Percentiles rank a stretch among this genome's conserved stretches.
Conservation (phyloP, 2,888 invertebrate species). For the Cordilura impudica region DNA sequence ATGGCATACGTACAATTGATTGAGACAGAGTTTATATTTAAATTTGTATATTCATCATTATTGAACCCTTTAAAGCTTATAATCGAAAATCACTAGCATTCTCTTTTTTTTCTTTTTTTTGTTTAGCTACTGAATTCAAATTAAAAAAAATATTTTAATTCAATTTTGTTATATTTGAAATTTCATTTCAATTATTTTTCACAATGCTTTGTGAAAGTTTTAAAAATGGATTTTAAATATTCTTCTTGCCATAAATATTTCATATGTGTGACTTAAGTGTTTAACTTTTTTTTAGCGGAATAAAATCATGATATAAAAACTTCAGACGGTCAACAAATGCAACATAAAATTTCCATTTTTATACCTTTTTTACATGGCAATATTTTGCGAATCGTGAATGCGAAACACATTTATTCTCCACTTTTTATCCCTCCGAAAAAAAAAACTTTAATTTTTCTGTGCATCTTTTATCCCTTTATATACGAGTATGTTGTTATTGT, state of each 20-base stretch:
- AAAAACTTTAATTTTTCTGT: background rate
- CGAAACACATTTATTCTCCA: background rate
- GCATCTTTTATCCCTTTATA: background rate
- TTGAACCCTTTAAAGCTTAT: no score
- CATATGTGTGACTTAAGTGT: background rate
- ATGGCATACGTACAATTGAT: no score
- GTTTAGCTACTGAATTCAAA: no score
- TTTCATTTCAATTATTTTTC: no score
- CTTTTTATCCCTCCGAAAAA: background rate
- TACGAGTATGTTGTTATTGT: background rate
- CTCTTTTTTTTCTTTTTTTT: no score
- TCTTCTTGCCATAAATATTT: conserved; percentile 7
- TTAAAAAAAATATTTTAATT: no score
- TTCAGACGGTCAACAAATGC: conserved; percentile 16
- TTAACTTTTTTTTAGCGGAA: background rate
- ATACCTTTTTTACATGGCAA: background rate
- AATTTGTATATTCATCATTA: no score
- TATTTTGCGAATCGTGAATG: conserved; percentile 10
- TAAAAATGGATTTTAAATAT: background rate
- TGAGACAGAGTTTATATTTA: no score
- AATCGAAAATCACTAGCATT: no score
- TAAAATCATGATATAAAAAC: conserved; percentile 1
- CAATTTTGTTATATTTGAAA: no score
- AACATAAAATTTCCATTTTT: conserved; percentile 1
- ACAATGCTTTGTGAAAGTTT: no score